Evolutionary conservation across 2,113 vertebrate genomes (phyloP).

Genomic region (Pterocles orientalis): DNA sequence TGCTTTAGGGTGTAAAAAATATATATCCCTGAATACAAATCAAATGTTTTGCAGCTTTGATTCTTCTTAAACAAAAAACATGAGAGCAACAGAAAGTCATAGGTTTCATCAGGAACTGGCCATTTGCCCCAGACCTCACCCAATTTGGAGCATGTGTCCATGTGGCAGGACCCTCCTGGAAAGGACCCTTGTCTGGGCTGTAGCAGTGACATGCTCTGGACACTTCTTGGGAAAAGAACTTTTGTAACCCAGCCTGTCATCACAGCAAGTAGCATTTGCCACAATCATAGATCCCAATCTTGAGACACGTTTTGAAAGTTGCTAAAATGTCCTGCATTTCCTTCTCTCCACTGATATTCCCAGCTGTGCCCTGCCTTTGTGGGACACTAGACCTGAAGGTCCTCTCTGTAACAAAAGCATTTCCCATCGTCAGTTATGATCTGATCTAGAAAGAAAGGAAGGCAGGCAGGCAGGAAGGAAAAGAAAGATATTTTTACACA

Average conservation of each 20-base stretch:
- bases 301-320: background rate
- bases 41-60: background rate
- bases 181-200: background rate
- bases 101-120: background rate
- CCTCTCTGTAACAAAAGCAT: background rate
- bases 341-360: background rate
- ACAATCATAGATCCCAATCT: background rate
- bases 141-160: fast-evolving
- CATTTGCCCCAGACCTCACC: background rate
- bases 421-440: background rate
- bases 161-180: background rate
- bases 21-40: background rate
- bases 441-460: background rate
- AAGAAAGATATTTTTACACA: background rate
- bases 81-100: background rate
- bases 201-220: background rate
- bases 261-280: background rate
- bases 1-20: background rate
- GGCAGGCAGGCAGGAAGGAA: fast-evolving
- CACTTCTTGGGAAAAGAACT: background rate
- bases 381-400: background rate
- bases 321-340: background rate
- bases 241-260: background rate
- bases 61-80: background rate
- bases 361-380: background rate